A percentile compares a stretch with the other conserved stretches of the same genome.
Evolutionary conservation across 2,113 vertebrate genomes (phyloP).

Genomic region (Nerophis lumbriciformis): DNA sequence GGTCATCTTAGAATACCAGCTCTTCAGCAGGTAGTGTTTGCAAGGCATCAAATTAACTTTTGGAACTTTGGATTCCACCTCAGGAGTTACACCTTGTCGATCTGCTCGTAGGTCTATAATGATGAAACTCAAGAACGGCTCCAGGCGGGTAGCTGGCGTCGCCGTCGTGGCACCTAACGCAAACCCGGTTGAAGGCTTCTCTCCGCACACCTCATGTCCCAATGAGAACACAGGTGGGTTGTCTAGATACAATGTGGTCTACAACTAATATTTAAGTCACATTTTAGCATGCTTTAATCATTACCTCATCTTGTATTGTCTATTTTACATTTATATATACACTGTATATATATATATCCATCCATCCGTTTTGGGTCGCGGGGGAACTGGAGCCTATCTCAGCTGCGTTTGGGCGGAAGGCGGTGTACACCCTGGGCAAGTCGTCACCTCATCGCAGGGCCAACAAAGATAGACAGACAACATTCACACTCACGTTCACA

Average conservation of each 20-base stretch:
- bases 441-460: too few relatives aligned
- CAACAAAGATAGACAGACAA: too few relatives aligned
- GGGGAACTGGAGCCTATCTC: too few relatives aligned
- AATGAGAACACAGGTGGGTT: conserved; percentile 78
- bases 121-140: conserved; percentile 78
- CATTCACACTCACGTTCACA: too few relatives aligned
- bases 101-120: conserved; percentile 68
- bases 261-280: too few relatives aligned
- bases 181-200: conserved; percentile 68
- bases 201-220: conserved; percentile 82
- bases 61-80: neutral
- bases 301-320: too few relatives aligned
- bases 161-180: conserved; percentile 75
- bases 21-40: conserved; percentile 80
- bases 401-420: too few relatives aligned
- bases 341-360: too few relatives aligned
- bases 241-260: neutral
- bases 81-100: neutral
- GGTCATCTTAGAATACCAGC: conserved; percentile 78
- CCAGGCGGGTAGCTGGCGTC: conserved; percentile 79
- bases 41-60: neutral
- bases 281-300: too few relatives aligned
- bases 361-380: too few relatives aligned
- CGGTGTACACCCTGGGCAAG: too few relatives aligned
- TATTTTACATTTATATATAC: too few relatives aligned